Evolutionary conservation across 2,797 vertebrate genomes (phyloP).

Genomic region (Momotus momota): DNA sequence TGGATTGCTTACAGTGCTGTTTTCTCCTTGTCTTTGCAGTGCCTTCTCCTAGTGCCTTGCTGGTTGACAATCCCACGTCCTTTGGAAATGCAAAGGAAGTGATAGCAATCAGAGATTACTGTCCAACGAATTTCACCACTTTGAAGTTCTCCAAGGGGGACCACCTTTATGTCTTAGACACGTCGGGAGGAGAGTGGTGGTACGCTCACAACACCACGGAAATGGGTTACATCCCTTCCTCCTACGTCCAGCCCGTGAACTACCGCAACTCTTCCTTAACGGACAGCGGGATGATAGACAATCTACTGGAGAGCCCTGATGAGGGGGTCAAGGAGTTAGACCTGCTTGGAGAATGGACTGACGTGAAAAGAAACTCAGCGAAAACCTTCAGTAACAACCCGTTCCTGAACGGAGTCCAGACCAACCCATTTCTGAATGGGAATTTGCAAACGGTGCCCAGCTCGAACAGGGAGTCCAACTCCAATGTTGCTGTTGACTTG

Average conservation of each 20-base stretch:
- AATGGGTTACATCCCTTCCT: conserved; percentile 97
- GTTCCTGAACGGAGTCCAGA: conserved; percentile 84
- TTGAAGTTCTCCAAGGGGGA: conserved; percentile 96
- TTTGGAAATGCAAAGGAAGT: conserved; percentile 92
- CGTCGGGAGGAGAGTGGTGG: conserved; percentile 97
- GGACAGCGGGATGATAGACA: conserved; percentile 95
- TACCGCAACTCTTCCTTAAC: conserved; percentile 90
- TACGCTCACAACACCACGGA: conserved; percentile 97
- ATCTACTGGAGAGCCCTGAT: conserved; percentile 86
- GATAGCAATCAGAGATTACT: conserved; percentile 94
- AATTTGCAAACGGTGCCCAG: conserved; percentile 59
- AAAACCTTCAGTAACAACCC: conserved; percentile 82
- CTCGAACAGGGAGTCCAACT: conserved; percentile 69
- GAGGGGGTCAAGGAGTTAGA: conserved; percentile 89
- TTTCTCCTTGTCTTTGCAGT: conserved; percentile 79
- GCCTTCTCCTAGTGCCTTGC: conserved; percentile 97
- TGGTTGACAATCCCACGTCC: conserved; percentile 85
- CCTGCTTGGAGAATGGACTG: conserved; percentile 85
- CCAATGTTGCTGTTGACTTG: conserved; percentile 82
- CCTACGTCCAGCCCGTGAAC: conserved; percentile 90
- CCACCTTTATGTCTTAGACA: conserved; percentile 93
- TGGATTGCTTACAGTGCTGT: background rate
- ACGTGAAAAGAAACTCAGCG: conserved; percentile 69
- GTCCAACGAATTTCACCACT: conserved; percentile 94
- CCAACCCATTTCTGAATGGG: conserved; percentile 87